Evolutionary conservation across 1,140 invertebrate genomes (phyloP), one percentile per base, ranked within the genome.

Genomic region (Drosophila truncata): DNA sequence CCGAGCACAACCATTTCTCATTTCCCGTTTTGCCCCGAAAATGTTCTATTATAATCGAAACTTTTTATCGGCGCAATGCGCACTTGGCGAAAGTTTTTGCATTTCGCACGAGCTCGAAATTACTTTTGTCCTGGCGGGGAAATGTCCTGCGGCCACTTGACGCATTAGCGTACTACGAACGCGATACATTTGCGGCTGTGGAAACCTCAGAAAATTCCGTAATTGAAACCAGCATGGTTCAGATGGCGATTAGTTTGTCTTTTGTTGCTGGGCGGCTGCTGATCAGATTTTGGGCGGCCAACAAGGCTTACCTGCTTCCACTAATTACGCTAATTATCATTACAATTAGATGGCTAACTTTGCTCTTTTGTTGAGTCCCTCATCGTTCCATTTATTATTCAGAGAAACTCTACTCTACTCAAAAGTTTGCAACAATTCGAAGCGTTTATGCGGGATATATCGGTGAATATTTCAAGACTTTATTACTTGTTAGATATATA

Each of bases 81-180:
- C 70, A 78, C 72, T 69, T 67, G 72, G 46, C 11, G 47, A 70
- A 87, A 87, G 73, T 88, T 87, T 87, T 87, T 71, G 65, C 85
- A 88, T 84, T 88, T 87, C 80, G 85, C 84, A 87, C 84, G 78
- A 74, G 78, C 81, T 87, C 46, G 52, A 87, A 87, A 87, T 88
- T 81, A 88, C 77, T 88, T 84, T 66, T 33, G n/a, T 37, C 57
- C 47, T 50, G 33, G 46, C 31, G 50, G 27, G 25, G n/a, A 55
- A 59, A 73, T 67, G 59, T 80, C 84, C 61, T 70, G 62, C 66
- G 70, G 84, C 72, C 31, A 83, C 74, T 87, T 83, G 72, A 47
- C 72, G 84, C 80, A 80, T 82, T 86, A 82, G 70, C 57, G 39
- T 64, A 77, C 60, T 71, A 46, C 50, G 39, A 74, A 78, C 46